Evolutionary conservation across 2,888 invertebrate genomes (phyloP).

Genomic region (Leptinotarsa tumamoca): DNA sequence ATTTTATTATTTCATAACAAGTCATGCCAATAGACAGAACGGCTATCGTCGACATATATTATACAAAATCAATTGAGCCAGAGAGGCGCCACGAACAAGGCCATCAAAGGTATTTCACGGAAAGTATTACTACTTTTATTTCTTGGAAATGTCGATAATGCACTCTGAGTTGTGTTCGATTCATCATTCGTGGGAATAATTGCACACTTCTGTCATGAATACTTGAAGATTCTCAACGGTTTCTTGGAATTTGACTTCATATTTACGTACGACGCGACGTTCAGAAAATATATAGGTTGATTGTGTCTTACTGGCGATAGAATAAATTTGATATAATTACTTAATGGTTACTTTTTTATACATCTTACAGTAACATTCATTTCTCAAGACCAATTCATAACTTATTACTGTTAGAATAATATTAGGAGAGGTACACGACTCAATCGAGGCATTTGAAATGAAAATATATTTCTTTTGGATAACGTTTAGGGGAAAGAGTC

Average conservation of each 20-base stretch:
- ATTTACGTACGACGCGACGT: background rate
- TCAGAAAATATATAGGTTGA: too few species aligned
- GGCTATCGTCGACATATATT: slow-evolving; percentile 1
- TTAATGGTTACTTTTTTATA: too few species aligned
- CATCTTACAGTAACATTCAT: too few species aligned
- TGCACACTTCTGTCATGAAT: slow-evolving; percentile 17
- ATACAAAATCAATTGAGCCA: slow-evolving; percentile 15
- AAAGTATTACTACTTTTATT: slow-evolving; percentile 8
- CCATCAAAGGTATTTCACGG: background rate
- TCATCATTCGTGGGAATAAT: slow-evolving; percentile 2
- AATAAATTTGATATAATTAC: too few species aligned
- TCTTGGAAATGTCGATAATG: slow-evolving; percentile 18
- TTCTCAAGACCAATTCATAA: too few species aligned
- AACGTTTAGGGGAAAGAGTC: too few species aligned
- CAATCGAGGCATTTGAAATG: too few species aligned
- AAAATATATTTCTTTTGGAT: too few species aligned
- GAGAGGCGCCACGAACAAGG: slow-evolving; percentile 7
- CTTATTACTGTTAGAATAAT: too few species aligned
- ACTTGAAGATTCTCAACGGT: background rate
- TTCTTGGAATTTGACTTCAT: slow-evolving; percentile 13
- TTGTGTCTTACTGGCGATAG: too few species aligned
- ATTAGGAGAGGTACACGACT: too few species aligned
- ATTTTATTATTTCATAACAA: background rate
- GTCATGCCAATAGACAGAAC: slow-evolving; percentile 9
- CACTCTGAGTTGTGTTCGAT: slow-evolving; percentile 1